These are phyloP conservation scores for Notolepis coatsorum DNA, from an alignment of 2,797 vertebrate species.

Conservation along the genomic window DNA sequence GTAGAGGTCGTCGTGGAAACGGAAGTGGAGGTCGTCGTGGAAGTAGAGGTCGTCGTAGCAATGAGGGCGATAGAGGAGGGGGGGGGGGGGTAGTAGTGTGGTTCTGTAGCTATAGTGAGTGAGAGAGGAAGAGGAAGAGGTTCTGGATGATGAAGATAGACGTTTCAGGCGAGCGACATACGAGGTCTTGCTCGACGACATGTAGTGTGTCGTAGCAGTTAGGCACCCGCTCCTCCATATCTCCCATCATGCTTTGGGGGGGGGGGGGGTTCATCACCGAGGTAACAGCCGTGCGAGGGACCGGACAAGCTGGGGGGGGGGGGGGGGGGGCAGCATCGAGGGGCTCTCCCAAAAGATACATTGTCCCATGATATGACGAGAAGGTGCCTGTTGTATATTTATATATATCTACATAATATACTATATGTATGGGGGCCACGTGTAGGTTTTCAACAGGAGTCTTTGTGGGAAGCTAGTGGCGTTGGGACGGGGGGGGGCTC, in stretches of 20 bases:
- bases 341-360: constrained; percentile 7
- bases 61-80: no score
- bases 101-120: constrained; percentile 32
- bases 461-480: background rate
- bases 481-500: background rate
- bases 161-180: no score
- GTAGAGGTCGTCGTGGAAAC: background rate
- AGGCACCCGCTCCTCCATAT: constrained; percentile 9
- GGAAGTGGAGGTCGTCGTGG: no score
- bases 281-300: constrained; percentile 31
- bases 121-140: background rate
- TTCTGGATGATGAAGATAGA: no score
- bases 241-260: constrained; percentile 28
- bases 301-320: background rate
- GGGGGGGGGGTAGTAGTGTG: constrained; percentile 26
- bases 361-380: constrained; percentile 8
- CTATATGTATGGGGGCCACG: background rate
- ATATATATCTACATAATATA: background rate
- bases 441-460: background rate
- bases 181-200: no score
- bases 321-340: background rate
- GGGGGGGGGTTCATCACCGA: constrained; percentile 10
- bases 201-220: background rate
- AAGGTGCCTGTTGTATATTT: constrained; percentile 1
- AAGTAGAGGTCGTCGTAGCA: no score